Evolutionary conservation across 1,140 invertebrate species (phyloP).

Genomic region (Littorina saxatilis): DNA sequence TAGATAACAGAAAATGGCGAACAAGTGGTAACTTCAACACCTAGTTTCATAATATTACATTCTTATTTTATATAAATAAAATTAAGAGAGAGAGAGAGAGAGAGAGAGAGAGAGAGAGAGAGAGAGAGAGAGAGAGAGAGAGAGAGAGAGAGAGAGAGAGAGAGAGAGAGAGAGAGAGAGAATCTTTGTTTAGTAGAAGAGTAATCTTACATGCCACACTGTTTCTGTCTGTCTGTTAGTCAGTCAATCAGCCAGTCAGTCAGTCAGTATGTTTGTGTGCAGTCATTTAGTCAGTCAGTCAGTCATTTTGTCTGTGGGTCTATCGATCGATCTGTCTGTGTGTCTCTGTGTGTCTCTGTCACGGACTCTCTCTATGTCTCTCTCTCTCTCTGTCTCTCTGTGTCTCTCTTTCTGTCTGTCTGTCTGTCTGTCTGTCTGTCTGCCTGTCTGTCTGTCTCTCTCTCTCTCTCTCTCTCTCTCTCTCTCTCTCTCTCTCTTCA

Average conservation of each 20-base stretch:
- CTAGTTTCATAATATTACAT: too few relatives aligned
- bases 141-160: neutral
- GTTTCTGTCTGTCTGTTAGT: neutral
- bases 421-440: neutral
- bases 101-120: neutral
- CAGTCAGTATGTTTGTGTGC: too few relatives aligned
- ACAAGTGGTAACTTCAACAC: too few relatives aligned
- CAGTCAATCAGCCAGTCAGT: neutral
- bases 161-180: neutral
- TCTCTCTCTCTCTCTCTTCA: constrained; percentile 15
- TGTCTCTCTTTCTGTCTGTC: neutral
- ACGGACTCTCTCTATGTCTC: neutral
- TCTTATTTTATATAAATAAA: too few relatives aligned
- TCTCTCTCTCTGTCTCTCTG: neutral
- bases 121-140: neutral
- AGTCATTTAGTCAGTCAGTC: too few relatives aligned
- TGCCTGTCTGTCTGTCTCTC: neutral
- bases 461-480: neutral
- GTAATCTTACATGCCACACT: too few relatives aligned
- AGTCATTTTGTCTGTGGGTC: too few relatives aligned
- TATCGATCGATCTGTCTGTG: too few relatives aligned
- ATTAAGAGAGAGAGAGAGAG: too few relatives aligned
- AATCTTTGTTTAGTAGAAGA: too few relatives aligned
- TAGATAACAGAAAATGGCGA: too few relatives aligned
- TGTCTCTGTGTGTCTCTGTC: neutral